Evolutionary conservation across 23 tunicate genomes (phyloP).

Genomic region (Diplosoma virens): DNA sequence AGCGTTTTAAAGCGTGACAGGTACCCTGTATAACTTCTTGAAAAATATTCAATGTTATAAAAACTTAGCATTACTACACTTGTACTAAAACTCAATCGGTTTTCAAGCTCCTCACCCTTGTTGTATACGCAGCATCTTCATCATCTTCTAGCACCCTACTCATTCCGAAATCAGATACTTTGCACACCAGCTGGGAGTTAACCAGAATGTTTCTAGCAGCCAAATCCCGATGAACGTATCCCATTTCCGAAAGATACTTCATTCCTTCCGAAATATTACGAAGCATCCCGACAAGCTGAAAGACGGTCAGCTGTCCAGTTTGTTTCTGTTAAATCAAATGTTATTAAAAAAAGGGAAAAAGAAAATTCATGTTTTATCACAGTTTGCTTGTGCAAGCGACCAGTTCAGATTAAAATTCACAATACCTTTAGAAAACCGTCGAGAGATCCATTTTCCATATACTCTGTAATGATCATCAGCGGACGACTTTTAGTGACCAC

Average conservation of each 20-base stretch:
- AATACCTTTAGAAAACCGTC: conserved; percentile 79
- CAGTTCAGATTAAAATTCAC: neutral
- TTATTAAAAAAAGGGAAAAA: neutral
- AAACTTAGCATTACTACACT: no score
- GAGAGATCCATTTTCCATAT: conserved; percentile 95
- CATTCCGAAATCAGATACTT: conserved; percentile 97
- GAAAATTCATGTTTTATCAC: no score
- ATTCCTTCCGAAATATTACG: conserved; percentile 93
- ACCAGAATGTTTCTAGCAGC: conserved; percentile 87
- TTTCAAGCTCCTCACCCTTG: conserved; percentile 63
- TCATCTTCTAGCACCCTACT: conserved; percentile 84
- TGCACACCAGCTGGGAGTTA: conserved; percentile 80
- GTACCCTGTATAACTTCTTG: no score
- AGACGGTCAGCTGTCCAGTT: conserved; percentile 64
- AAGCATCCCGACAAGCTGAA: conserved; percentile 87
- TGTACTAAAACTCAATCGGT: no score
- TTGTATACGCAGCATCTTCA: conserved; percentile 71
- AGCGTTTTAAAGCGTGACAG: no score
- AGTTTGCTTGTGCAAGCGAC: no score
- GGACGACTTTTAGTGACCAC: conserved; percentile 98
- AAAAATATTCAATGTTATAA: no score
- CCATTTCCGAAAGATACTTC: conserved; percentile 97
- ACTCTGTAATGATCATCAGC: conserved; percentile 94
- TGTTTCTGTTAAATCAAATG: conserved; percentile 53
- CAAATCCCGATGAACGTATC: conserved; percentile 95